Evolutionary conservation across 2,888 invertebrate species (phyloP), one percentile per base, ranked within the genome.

Genomic region (Gerris lacustris): DNA sequence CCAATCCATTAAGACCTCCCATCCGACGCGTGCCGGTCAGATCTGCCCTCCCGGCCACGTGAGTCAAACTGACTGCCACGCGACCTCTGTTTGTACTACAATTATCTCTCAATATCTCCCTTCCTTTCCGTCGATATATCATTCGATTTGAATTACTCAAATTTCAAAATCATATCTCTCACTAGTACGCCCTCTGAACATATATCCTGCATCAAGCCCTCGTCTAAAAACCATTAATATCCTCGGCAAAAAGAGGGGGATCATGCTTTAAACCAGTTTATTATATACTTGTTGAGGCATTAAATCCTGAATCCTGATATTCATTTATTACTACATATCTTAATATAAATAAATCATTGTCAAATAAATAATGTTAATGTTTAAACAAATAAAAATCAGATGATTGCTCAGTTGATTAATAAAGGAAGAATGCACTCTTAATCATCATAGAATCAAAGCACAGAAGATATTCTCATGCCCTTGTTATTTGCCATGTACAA

Each of bases 21-120:
- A 9, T 11, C 55, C 11, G 55, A 55, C 55, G 55, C 55, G 55
- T 55, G 55, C 55, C 55, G 55, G 55, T 55, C 15, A 15, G 55
- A 55, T 11, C 31, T 31, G 31, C 31, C 31, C 31, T 15, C 55
- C 55, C 55, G 5, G 55, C 15, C 55, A 55, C 55, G 55, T 55
- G 55, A 55, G 11, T 9, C 55, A 31, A 31, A 31, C 31, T 31
- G 31, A 31, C 31, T 31, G 11, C 55, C 55, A 55, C 55, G 55
- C 55, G 55, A 55, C 55, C 15, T 11, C 55, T 55, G 55, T 55
- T 55, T 55, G 55, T 55, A 55, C 55, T 55, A 55, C 55, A 55
- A 55, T 55, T 55, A 55, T 55, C 55, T 55, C 55, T 55, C 55
- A 55, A 55, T 55, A 55, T 55, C 55, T 55, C 55, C 55, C 55